A percentile compares a stretch with the other conserved stretches of the same genome.
Evolutionary conservation across 2,113 vertebrate genomes (phyloP).

Genomic region (Lutjanus erythropterus): DNA sequence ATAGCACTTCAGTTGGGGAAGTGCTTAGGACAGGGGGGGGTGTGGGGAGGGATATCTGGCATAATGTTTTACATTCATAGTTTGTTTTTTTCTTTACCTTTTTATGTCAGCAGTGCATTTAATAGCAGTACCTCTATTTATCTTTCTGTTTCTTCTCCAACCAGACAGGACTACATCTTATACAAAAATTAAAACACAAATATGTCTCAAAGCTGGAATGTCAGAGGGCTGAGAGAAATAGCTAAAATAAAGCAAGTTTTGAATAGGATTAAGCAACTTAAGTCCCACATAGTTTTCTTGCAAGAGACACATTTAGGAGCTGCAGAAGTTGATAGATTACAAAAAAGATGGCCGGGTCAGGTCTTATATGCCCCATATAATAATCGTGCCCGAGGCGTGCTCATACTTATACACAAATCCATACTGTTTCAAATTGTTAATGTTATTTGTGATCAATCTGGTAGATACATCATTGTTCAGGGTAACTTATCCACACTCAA

Average conservation of each 20-base stretch:
- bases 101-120: too few species aligned
- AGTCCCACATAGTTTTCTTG: neutral
- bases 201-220: too few species aligned
- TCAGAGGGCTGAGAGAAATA: too few species aligned
- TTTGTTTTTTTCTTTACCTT: too few species aligned
- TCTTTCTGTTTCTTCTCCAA: too few species aligned
- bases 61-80: too few species aligned
- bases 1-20: too few species aligned
- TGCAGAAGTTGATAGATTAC: neutral
- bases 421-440: neutral
- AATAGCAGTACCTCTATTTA: too few species aligned
- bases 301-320: neutral
- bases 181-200: too few species aligned
- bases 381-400: neutral
- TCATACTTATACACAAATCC: neutral
- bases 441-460: neutral
- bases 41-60: too few species aligned
- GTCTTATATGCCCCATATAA: neutral
- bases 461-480: neutral
- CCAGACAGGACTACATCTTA: too few species aligned
- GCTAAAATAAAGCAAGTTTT: neutral
- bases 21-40: too few species aligned
- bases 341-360: conserved; percentile 1
- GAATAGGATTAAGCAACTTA: neutral
- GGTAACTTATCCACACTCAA: neutral